Evolutionary conservation across 2,113 vertebrate species (phyloP), one percentile per base, ranked within the genome.

Genomic region (Oryzias melastigma): DNA sequence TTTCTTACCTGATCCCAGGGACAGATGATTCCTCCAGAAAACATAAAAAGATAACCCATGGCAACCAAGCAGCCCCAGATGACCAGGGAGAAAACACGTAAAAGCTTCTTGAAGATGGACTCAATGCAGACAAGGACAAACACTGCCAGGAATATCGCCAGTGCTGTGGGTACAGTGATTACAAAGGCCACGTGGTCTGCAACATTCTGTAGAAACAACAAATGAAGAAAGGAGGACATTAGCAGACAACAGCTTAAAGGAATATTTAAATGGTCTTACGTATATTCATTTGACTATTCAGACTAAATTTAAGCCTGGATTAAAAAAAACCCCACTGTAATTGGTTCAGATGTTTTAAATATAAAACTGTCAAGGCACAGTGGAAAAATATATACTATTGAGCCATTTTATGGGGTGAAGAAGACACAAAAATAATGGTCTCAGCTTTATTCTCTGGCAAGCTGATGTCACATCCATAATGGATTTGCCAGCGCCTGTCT

Each of bases 21-120:
- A 86, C 93, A 98, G 85, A 99, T 88, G 67, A 96, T 94, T 62
- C 95, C 95, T 18, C 95, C 97, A 5, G 95, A 97, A 87, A 96
- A 97, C 96, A 98, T 97, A 78, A 99, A 99, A 78, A 99, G 89
- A 90, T 98, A 98, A 73, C 94, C 97, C 96, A 98, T 98, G 85
- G 95, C 87, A 82, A 98, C 94, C 61, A 99, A 92, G 56, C 96
- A 96, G 17, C 93, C 92, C 95, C 96, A 99, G 82, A 98, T 95
- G 79, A 98, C 93, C 82, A 98, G 71, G 1, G 97, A 98, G 88
- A 98, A 98, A 69, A 98, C 35, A 4, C 92, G 94, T 1, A 99
- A 94, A 50, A 99, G 93, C 89, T 96, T 98, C 92, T 95, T 97
- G 82, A 99, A 99, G 65, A 98, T 86, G 2, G 96, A 93, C 87